phyloP scores from a whole-genome alignment of 2,113 vertebrate species.

The Megatriorchis doriae region DNA sequence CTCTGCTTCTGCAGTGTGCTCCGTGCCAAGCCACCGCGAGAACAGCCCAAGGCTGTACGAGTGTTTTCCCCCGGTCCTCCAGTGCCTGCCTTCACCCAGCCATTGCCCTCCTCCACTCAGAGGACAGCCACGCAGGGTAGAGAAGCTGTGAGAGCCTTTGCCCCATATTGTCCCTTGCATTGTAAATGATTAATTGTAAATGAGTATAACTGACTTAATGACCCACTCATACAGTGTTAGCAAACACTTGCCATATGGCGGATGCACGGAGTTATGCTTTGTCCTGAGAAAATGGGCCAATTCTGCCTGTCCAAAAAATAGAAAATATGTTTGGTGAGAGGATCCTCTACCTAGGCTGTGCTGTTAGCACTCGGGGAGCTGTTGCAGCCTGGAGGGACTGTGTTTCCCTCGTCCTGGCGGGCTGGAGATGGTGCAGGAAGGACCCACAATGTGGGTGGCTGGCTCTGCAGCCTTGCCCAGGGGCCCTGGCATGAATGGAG shows the following conservation, averaged over 20 bases:
- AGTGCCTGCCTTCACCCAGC: neutral
- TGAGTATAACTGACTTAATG: neutral
- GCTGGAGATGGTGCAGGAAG: neutral
- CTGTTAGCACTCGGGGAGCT: neutral
- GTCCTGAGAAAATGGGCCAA: neutral
- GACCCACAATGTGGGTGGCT: neutral
- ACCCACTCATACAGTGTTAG: accelerated
- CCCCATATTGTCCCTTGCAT: neutral
- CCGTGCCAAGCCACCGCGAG: neutral
- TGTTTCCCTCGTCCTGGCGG: accelerated
- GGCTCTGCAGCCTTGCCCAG: neutral
- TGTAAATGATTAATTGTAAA: neutral
- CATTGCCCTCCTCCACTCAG: accelerated
- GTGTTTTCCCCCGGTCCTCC: accelerated
- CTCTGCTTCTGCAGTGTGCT: neutral
- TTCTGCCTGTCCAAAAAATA: neutral
- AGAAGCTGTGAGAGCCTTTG: neutral
- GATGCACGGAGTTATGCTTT: neutral
- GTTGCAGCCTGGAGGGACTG: neutral
- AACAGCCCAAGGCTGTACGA: neutral
- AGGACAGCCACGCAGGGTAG: accelerated
- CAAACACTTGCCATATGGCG: accelerated
- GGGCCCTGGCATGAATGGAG: neutral
- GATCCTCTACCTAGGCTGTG: neutral
- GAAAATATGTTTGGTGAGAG: neutral